A percentile compares a stretch with the other conserved stretches of the same genome.
These are phyloP conservation scores for Australoheros scitulus DNA, from an alignment of 2,113 vertebrate genomes.

Conservation along the genomic window DNA sequence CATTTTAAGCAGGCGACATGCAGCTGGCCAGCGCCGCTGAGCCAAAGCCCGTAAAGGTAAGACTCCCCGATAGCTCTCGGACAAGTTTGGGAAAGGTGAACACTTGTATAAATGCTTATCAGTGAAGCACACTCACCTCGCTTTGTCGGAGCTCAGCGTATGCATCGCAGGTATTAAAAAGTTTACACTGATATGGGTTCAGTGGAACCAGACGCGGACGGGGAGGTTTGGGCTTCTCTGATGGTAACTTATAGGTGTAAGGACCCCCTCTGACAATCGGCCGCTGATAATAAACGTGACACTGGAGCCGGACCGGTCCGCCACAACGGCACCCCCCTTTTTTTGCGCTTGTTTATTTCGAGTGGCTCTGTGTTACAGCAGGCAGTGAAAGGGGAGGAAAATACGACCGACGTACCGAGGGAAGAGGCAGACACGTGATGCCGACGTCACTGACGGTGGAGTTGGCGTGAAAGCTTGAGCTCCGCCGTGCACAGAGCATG, in stretches of 20 bases:
- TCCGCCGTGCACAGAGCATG: conserved; percentile 46
- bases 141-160: conserved; percentile 41
- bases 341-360: conserved; percentile 74
- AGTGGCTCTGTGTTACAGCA: conserved; percentile 63
- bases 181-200: conserved; percentile 65
- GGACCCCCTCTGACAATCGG: conserved; percentile 60
- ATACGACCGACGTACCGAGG: conserved; percentile 79
- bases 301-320: conserved; percentile 49
- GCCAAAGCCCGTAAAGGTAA: conserved; percentile 64
- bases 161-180: conserved; percentile 52
- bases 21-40: conserved; percentile 72
- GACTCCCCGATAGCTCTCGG: conserved; percentile 36
- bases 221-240: conserved; percentile 67
- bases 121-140: conserved; percentile 74
- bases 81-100: conserved; percentile 69
- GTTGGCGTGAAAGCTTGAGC: conserved; percentile 74
- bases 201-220: conserved; percentile 55
- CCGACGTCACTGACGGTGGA: conserved; percentile 79
- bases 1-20: conserved; percentile 84
- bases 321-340: conserved; percentile 26
- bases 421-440: conserved; percentile 80
- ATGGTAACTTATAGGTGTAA: conserved; percentile 67
- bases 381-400: conserved; percentile 74
- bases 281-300: conserved; percentile 54
- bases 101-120: conserved; percentile 11